These are phyloP conservation scores for Crocallis elinguaria DNA, from an alignment of 2,888 invertebrate genomes.

Conservation along the genomic window DNA sequence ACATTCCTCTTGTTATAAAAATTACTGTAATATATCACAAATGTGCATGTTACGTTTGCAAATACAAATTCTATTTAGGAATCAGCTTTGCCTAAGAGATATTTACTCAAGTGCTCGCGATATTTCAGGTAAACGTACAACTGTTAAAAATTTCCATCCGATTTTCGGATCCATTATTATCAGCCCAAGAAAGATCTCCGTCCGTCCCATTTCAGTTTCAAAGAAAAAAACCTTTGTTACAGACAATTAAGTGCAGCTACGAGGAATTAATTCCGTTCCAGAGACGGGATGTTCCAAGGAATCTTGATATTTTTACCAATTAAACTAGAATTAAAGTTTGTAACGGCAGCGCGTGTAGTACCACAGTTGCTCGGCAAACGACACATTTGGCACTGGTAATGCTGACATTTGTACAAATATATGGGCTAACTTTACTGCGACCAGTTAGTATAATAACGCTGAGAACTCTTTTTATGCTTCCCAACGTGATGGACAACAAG, in stretches of 20 bases:
- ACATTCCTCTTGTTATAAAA: slow-evolving; percentile 8
- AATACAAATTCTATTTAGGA: slow-evolving; percentile 24
- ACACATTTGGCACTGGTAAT: slow-evolving; percentile 25
- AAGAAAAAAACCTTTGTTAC: slow-evolving; percentile 68
- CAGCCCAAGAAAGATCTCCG: slow-evolving; percentile 57
- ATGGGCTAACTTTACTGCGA: slow-evolving; percentile 22
- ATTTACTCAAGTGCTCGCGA: slow-evolving; percentile 25
- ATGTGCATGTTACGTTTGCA: slow-evolving; percentile 21
- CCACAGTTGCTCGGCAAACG: slow-evolving; percentile 23
- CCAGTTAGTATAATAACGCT: slow-evolving; percentile 3
- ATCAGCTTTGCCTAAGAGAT: slow-evolving; percentile 24
- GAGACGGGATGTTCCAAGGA: slow-evolving; percentile 32
- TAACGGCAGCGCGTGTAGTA: slow-evolving; percentile 14
- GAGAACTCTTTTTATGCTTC: slow-evolving; percentile 5
- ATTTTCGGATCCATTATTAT: slow-evolving; percentile 58
- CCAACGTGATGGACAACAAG: not conserved
- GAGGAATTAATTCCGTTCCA: slow-evolving; percentile 62
- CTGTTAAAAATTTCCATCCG: slow-evolving; percentile 49
- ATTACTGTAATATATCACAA: slow-evolving; percentile 20
- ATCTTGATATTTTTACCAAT: slow-evolving; percentile 38
- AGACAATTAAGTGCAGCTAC: slow-evolving; percentile 68
- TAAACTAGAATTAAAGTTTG: slow-evolving; percentile 26
- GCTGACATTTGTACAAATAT: slow-evolving; percentile 21
- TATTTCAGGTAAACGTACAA: slow-evolving; percentile 36
- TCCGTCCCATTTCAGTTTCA: slow-evolving; percentile 52